Evolutionary conservation across 2,888 invertebrate genomes (phyloP), one percentile per base, ranked within the genome.

Genomic region (Clepsis dumicolana): DNA sequence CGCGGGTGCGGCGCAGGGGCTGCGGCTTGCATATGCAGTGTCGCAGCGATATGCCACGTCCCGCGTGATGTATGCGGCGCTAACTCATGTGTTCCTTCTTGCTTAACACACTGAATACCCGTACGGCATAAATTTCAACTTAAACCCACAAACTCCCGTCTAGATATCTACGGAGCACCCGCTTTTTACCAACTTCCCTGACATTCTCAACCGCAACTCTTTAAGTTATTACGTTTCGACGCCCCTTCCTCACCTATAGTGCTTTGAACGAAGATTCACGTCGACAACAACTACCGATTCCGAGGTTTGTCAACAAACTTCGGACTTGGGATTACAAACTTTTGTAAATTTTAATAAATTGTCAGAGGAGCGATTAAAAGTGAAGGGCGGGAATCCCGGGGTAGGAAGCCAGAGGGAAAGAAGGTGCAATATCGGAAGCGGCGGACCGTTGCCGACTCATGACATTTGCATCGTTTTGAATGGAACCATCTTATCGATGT

Each of bases 111-210:
- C 81, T 78, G 81, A 85, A 87, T 85, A 84, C 86, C 86, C 82
- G 75, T 86, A 82, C 83, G 79, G 83, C 82, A 90, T 91, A 90
- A 91, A 91, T 92, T 90, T 85, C 80, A 84, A 88, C 82, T 88
- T 82, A 86, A 90, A 86, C 85, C 82, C 84, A 83, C 88, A 88
- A 68, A 88, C 84, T 89, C 81, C 78, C 77, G 80, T 84, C 82
- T 84, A 83, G 86, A 85, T 86, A 89, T 87, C 86, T 86, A 86
- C 83, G 78, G 84, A 86, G 86, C 89, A 86, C 81, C 74, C 80
- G 90, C 83, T 90, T 91, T 91, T 90, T 88, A 86, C 84, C 87
- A 85, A 68, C 56, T 84, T 86, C 75, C 74, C 79, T 77, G 72
- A 81, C 83, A 77, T 87, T 88, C 86, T 83, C 80, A 81, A 80